phyloP scores from a whole-genome alignment of 1,140 invertebrate species.

The Formica selysi region DNA sequence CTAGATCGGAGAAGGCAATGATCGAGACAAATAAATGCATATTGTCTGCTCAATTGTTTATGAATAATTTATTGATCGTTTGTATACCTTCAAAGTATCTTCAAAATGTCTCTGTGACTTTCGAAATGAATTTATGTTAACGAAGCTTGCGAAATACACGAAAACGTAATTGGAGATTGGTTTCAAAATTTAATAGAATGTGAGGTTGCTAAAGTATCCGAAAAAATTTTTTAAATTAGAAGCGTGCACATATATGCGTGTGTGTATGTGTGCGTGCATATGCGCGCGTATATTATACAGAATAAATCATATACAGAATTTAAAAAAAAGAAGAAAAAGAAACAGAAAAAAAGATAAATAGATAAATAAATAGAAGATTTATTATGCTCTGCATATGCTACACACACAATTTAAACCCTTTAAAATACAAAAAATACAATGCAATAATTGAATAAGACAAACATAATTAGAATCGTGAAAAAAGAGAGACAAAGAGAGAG shows the following conservation, averaged over 20 bases:
- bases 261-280: too few relatives aligned
- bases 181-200: neutral
- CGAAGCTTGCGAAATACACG: neutral
- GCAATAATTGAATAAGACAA: too few relatives aligned
- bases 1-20: neutral
- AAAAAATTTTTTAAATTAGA: neutral
- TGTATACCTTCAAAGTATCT: slow-evolving; percentile 3
- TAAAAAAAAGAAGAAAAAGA: too few relatives aligned
- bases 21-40: slow-evolving; percentile 14
- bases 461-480: too few relatives aligned
- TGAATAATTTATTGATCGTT: slow-evolving; percentile 51
- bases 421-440: too few relatives aligned
- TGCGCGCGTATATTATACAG: neutral
- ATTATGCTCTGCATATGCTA: too few relatives aligned
- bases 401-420: too few relatives aligned
- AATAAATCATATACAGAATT: neutral
- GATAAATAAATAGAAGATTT: too few relatives aligned
- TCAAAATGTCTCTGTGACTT: slow-evolving; percentile 22
- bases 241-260: neutral
- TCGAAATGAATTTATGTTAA: slow-evolving; percentile 42
- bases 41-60: slow-evolving; percentile 30
- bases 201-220: neutral
- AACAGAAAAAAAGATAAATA: too few relatives aligned
- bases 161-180: slow-evolving; percentile 22
- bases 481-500: too few relatives aligned